Evolutionary conservation across 2,797 vertebrate genomes (phyloP), one percentile per base, ranked within the genome.

Genomic region (Myripristis jacobus): DNA sequence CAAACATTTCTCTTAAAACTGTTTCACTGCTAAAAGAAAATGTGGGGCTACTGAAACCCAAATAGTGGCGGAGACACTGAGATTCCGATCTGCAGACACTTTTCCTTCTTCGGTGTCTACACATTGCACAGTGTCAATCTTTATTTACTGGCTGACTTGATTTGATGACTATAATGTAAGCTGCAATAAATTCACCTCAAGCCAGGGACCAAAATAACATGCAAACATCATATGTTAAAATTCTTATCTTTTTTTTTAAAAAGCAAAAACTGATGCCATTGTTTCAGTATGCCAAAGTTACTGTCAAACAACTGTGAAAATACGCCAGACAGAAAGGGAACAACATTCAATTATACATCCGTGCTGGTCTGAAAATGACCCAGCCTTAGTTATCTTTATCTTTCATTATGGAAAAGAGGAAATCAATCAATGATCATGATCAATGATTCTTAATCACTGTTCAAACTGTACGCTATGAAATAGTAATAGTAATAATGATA

Each of bases 1-100:
- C 86, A 89, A 89, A 91, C 86, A 88, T 79, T 64, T 79, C 77
- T 87, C 83, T 80, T 84, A 81, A 90, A 89, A 84, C 48, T 4
- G 43, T 81, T 86, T 86, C 52, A 67, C 77, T 73, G 81, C 77
- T 70, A 6, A 31, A 47, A 82, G 53, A 74, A 70, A 68, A 73
- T 46, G 74, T 12, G 10, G 15, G 48, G 38, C 65, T 76, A 58
- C 41, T 43, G 65, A 53, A 73, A 54, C 47, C 59, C 50, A 73
- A 76, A 72, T 21, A 72, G 41, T 50, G 55, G 54, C 0, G 52
- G 63, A 76, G 77, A 78, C 68, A 18, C 56, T 4, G 6, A 77
- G 66, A 83, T 81, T 67, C 73, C 62, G 38, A 87, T 77, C 75
- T 46, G 6, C 29, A 36, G 21, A 47, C 16, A 15, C 16, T 43